phyloP scores from a whole-genome alignment of 2,113 vertebrate species.

The Nyctereutes procyonoides region DNA sequence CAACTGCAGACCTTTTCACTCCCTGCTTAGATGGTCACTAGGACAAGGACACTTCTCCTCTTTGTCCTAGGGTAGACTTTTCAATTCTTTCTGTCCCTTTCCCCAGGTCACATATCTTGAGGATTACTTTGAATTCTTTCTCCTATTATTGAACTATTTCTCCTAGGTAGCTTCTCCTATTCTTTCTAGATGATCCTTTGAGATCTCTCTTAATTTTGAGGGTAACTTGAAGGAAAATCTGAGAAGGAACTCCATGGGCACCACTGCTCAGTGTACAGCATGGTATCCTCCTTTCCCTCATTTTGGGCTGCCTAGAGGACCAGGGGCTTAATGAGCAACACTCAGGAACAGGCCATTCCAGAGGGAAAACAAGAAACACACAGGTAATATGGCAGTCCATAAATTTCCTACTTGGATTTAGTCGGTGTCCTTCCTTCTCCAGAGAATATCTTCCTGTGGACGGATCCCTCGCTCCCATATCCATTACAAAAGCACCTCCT shows the following conservation, averaged over 20 bases:
- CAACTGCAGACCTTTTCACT: not conserved
- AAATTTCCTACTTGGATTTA: constrained; percentile 65
- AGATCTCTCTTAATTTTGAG: constrained; percentile 18
- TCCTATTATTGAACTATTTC: not conserved
- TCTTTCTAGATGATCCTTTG: not conserved
- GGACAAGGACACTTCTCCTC: not conserved
- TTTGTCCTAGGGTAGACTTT: constrained; percentile 5
- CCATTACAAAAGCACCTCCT: not conserved
- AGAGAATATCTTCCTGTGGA: constrained; percentile 52
- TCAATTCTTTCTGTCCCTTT: not conserved
- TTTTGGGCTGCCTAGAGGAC: not conserved
- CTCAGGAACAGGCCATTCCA: not conserved
- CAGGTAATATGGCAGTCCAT: not conserved
- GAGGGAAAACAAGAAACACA: not conserved
- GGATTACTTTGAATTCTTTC: not conserved
- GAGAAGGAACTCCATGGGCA: not conserved
- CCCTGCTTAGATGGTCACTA: not conserved
- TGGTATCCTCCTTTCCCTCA: not conserved
- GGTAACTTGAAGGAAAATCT: not conserved
- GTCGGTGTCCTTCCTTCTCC: constrained; percentile 50
- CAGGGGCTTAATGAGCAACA: not conserved
- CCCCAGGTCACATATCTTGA: not conserved
- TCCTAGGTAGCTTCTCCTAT: not conserved
- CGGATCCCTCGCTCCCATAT: not conserved
- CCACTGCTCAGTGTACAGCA: not conserved